phyloP scores from a whole-genome alignment of 2,113 vertebrate species.

The Leptobrachium leishanense region DNA sequence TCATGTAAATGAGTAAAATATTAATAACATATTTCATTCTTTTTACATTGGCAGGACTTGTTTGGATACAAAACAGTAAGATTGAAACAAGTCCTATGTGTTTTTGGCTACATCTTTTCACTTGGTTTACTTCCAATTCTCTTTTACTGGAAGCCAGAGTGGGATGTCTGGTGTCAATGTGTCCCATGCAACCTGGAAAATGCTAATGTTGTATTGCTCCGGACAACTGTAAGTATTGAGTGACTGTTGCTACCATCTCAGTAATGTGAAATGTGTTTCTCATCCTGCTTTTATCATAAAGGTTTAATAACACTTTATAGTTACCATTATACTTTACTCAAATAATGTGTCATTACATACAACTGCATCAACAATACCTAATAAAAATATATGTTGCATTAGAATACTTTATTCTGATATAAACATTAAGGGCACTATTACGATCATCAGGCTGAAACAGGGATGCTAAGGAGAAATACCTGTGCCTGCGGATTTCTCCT shows the following conservation, averaged over 20 bases:
- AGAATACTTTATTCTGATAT: too few species aligned
- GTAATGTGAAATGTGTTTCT: too few species aligned
- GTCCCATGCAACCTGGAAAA: conserved; percentile 66
- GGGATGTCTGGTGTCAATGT: conserved; percentile 69
- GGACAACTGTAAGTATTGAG: conserved; percentile 67
- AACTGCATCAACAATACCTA: too few species aligned
- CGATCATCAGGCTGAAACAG: too few species aligned
- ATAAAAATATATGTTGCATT: too few species aligned
- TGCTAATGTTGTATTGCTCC: conserved; percentile 65
- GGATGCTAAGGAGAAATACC: too few species aligned
- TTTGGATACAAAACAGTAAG: conserved; percentile 67
- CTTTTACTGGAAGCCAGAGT: conserved; percentile 73
- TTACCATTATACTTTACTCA: too few species aligned
- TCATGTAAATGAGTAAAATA: background rate
- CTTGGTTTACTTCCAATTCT: conserved; percentile 68
- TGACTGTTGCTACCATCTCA: background rate
- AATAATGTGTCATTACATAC: too few species aligned
- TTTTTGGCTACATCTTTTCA: conserved; percentile 66
- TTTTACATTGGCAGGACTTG: conserved; percentile 61
- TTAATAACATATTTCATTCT: background rate
- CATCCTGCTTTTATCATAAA: too few species aligned
- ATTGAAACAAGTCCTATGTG: conserved; percentile 58
- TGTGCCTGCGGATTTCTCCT: too few species aligned
- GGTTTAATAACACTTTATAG: too few species aligned
- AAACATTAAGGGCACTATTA: too few species aligned